These are phyloP conservation scores for Artibeus lituratus DNA, from an alignment of 2,797 vertebrate genomes.

Conservation along the genomic window DNA sequence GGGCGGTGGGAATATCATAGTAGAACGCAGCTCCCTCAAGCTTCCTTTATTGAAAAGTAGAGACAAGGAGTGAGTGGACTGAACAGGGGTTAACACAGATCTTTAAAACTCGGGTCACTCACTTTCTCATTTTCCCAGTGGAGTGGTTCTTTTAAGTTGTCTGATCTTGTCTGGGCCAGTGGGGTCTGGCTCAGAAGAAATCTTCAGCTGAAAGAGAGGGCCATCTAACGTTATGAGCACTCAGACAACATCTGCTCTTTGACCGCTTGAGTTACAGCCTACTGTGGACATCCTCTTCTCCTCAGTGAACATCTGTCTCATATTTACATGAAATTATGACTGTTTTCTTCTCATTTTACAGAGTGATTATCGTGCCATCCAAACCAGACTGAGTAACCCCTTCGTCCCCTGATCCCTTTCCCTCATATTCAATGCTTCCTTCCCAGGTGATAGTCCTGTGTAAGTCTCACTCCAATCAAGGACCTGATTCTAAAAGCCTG, in stretches of 20 bases:
- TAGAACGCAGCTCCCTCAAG: not conserved
- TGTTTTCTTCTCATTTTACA: not conserved
- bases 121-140: not conserved
- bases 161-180: not conserved
- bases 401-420: not conserved
- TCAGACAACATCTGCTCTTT: not conserved
- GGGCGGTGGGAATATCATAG: not conserved
- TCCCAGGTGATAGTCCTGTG: not conserved
- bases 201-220: not conserved
- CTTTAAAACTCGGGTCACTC: conserved; percentile 10
- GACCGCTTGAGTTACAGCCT: not conserved
- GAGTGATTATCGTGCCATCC: not conserved
- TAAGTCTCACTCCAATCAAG: not conserved
- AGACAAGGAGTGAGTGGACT: not conserved
- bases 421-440: not conserved
- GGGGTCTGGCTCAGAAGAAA: not conserved
- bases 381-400: not conserved
- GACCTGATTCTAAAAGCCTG: not conserved
- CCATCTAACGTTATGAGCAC: not conserved
- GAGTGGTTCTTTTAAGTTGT: not conserved
- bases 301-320: not conserved
- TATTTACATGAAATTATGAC: not conserved
- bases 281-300: not conserved
- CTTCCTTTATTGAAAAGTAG: conserved; percentile 34
- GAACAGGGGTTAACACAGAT: not conserved